phyloP scores from a whole-genome alignment of 2,888 invertebrate species.

The Drosophila kuntzei region DNA sequence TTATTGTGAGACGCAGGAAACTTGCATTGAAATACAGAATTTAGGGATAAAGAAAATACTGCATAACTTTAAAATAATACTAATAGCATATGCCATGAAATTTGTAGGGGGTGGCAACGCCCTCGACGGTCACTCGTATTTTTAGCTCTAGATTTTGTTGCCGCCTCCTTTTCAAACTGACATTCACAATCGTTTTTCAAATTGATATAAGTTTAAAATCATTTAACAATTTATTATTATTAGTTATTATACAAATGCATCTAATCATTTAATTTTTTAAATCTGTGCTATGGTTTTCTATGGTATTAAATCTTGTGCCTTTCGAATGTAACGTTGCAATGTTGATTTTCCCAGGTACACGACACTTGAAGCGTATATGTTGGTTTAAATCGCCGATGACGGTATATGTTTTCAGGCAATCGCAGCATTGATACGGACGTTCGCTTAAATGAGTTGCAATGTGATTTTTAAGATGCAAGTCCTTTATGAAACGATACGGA shows the following conservation, averaged over 20 bases:
- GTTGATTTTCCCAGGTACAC: too few relatives aligned
- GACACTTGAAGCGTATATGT: neutral
- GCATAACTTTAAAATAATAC: neutral
- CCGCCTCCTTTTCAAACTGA: too few relatives aligned
- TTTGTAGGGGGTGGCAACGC: too few relatives aligned
- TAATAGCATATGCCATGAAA: neutral
- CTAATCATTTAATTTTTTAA: too few relatives aligned
- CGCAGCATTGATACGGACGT: neutral
- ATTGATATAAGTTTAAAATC: too few relatives aligned
- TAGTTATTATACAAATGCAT: too few relatives aligned
- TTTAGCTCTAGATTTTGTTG: too few relatives aligned
- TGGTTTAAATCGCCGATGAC: neutral
- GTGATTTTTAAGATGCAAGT: neutral
- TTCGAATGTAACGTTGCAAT: neutral
- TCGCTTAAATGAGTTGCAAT: neutral
- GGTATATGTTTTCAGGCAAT: neutral
- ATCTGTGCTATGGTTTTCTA: too few relatives aligned
- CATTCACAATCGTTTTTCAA: too few relatives aligned
- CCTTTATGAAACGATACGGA: neutral
- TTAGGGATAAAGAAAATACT: constrained; percentile 1
- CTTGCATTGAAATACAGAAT: neutral
- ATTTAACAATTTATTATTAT: too few relatives aligned
- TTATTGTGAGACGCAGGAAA: neutral
- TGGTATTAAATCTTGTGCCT: neutral
- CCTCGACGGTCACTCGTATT: too few relatives aligned